Base-by-base conservation (phyloP, 2,797 vertebrate species). In the Argya squamiceps region DNA sequence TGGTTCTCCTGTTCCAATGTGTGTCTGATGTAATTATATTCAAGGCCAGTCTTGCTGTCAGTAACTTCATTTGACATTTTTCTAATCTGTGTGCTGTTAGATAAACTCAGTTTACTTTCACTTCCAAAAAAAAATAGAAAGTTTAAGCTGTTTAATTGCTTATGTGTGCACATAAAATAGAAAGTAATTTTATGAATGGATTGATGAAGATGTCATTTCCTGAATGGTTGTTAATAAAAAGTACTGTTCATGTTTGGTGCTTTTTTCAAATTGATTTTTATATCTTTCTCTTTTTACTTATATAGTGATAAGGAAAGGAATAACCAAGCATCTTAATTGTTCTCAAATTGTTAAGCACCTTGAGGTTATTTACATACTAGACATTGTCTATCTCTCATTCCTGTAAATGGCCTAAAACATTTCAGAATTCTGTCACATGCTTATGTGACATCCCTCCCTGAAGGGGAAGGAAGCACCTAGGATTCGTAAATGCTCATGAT, bases 401-500 rank as follows among this genome's bases (percentile, higher is more conserved):
- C 3, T 44, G 11, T 22, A 55, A 79, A 67, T 58, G 29, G 1
- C 24, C 10, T 59, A 58, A 80, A 56, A 50, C 0, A 1, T 55
- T 79, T 68, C 55, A 77, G 49, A 78, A 63, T 74, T 93, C 37
- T 82, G 24, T 37, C 18, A 7, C 20, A 16, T 21, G 6, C 14
- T 87, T 75, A 29, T n/a, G 10, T 46, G 30, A 36, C 32, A 26
- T 34, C 9, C 11, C 13, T 37, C 9, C 12, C 3, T 49, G 36
- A 75, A 32, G 22, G 5, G 11, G 9, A 36, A 26, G 0, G 0
- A 52, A 75, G 8, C 6, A 30, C 12, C 6, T 36, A 23, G 29
- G 12, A 47, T 41, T 53, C 0, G 0, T 53, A 39, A 53, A 27
- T 47, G n/a, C 26, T 74, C 26, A 18, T 41, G 16, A 22, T 55